Conservation (phyloP, 2,113 vertebrate genomes). For the Percina caprodes region DNA sequence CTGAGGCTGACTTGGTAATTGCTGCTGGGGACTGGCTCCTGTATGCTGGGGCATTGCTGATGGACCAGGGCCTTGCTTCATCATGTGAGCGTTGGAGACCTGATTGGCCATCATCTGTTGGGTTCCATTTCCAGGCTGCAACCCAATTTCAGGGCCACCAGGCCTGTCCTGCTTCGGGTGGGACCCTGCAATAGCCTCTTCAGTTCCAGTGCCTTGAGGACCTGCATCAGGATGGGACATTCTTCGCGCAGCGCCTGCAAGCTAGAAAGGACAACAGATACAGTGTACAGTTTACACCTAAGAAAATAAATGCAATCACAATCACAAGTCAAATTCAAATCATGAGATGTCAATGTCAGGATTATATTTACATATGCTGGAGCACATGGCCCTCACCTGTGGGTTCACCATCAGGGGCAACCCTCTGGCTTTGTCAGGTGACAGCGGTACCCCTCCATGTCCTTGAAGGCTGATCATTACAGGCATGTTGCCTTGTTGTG, state of each 20-base stretch:
- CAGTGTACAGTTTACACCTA: neutral
- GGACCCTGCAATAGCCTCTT: constrained; percentile 80
- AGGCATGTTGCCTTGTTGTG: constrained; percentile 89
- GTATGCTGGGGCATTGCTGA: constrained; percentile 88
- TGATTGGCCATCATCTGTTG: constrained; percentile 91
- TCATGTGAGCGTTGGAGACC: constrained; percentile 87
- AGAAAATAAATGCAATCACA: neutral
- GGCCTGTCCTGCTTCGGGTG: constrained; percentile 79
- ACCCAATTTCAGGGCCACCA: constrained; percentile 69
- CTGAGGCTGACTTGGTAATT: constrained; percentile 84
- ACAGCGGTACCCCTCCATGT: constrained; percentile 89
- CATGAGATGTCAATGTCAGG: neutral
- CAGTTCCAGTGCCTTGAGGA: constrained; percentile 85
- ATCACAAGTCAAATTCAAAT: neutral
- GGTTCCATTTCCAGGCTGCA: constrained; percentile 88
- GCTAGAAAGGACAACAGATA: constrained; percentile 44
- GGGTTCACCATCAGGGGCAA: constrained; percentile 89
- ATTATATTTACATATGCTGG: neutral
- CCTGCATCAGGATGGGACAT: constrained; percentile 91
- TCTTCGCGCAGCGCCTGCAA: constrained; percentile 89
- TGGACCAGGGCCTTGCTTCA: constrained; percentile 91
- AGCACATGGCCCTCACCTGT: constrained; percentile 70
- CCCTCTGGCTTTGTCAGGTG: constrained; percentile 94
- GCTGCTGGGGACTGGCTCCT: constrained; percentile 91
- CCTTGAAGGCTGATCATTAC: constrained; percentile 96